phyloP scores from a whole-genome alignment of 1,140 invertebrate genomes.

The Drosophila melanica region DNA sequence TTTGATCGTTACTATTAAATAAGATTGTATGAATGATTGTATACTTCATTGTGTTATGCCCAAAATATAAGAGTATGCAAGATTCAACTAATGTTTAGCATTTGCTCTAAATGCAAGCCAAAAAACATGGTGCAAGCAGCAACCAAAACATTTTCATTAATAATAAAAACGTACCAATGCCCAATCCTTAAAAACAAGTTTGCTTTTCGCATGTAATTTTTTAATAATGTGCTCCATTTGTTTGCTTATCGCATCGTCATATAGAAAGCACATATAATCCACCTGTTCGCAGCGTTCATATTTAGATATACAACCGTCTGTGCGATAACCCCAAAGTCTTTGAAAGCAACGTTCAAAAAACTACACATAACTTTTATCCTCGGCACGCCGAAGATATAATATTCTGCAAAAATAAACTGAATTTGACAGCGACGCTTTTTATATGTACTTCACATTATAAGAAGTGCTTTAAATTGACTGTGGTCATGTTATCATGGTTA shows the following conservation, averaged over 20 bases:
- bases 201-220: not conserved
- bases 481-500: not conserved
- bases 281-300: constrained; percentile 4
- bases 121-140: too few relatives aligned
- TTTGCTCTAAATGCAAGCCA: too few relatives aligned
- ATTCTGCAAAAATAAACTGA: too few relatives aligned
- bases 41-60: too few relatives aligned
- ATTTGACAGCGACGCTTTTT: too few relatives aligned
- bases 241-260: constrained; percentile 10
- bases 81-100: too few relatives aligned
- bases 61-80: too few relatives aligned
- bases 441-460: not conserved
- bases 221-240: not conserved
- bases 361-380: not conserved
- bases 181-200: not conserved
- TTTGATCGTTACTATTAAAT: too few relatives aligned
- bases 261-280: constrained; percentile 1
- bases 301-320: constrained; percentile 20
- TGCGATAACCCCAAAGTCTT: constrained; percentile 4
- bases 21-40: too few relatives aligned
- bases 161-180: not conserved
- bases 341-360: not conserved
- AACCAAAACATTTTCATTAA: not conserved
- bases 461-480: not conserved
- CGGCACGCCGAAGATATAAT: not conserved